Evolutionary conservation across 2,797 vertebrate species (phyloP), one percentile per base, ranked within the genome.

Genomic region (Knipowitschia caucasica): DNA sequence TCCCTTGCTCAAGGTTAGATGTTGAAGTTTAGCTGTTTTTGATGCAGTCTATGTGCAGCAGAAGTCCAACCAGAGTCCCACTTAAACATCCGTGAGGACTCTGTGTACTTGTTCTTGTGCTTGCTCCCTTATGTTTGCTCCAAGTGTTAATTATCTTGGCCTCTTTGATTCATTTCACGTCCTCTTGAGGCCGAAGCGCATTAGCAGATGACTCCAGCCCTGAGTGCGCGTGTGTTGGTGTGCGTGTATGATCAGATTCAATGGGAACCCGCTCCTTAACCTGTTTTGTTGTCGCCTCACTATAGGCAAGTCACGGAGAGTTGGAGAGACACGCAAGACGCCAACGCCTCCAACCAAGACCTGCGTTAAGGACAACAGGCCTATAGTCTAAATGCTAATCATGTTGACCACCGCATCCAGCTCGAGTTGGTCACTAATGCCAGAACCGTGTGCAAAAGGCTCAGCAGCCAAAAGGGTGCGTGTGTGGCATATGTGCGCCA

Each of bases 351-450:
- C n/a, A 31, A 7, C 15, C 26, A 14, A 23, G 29, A 14, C 15
- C 7, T 20, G 44, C 10, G 27, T 46, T 30, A 33, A 31, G 11
- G 18, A n/a, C 46, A 49, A 47, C 21, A 31, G 11, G 18, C 8
- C 46, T 33, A 47, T n/a, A n/a, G 24, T 52, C 35, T 52, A 38
- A 52, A 52, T 52, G 35, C 34, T 39, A 39, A 52, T 52, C 18
- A 38, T 39, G 24, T 7, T 7, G 25, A 20, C 35, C 15, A 27
- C n/a, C 17, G n/a, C 5, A 12, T 18, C 49, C 14, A 18, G 15
- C 24, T 52, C 29, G 23, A 4, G 20, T 23, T 49, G 12, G 18
- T 20, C 18, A 23, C 29, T 21, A 3, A 15, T 8, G 5, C n/a
- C 23, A 29, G 50, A 39, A 15, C 50, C 20, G 23, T 24, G 14